Percentiles rank a stretch among this genome's conserved stretches.
Conservation (phyloP, 2,113 vertebrate genomes). For the Potamarius usumacintae region DNA sequence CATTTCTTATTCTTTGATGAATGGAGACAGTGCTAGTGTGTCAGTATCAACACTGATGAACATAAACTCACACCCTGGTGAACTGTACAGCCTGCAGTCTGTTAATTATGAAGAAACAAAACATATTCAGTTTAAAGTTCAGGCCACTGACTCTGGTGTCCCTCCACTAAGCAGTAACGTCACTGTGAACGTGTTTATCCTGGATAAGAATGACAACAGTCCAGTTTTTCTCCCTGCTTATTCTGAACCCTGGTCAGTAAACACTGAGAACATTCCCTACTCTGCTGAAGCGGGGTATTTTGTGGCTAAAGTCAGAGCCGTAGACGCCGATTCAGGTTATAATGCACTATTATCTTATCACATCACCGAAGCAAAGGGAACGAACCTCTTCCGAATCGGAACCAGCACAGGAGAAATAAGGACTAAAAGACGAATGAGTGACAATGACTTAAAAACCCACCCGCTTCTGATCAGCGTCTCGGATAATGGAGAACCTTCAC, state of each 20-base stretch:
- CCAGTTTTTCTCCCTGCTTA: constrained; percentile 11
- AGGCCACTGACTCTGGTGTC: constrained; percentile 61
- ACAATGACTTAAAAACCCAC: constrained; percentile 73
- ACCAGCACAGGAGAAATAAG: constrained; percentile 59
- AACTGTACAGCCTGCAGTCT: constrained; percentile 60
- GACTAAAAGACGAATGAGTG: constrained; percentile 66
- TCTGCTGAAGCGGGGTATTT: constrained; percentile 56
- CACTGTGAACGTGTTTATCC: constrained; percentile 13
- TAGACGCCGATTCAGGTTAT: constrained; percentile 60
- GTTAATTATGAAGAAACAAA: constrained; percentile 65
- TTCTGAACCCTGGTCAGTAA: constrained; percentile 62
- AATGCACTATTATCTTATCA: constrained; percentile 54
- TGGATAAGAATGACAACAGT: constrained; percentile 35
- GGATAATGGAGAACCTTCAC: constrained; percentile 73
- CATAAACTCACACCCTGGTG: constrained; percentile 65
- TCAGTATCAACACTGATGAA: constrained; percentile 69
- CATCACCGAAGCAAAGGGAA: constrained; percentile 52
- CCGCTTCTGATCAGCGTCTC: constrained; percentile 72
- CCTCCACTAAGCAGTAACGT: constrained; percentile 39
- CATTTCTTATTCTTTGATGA: constrained; percentile 72
- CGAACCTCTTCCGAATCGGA: constrained; percentile 56
- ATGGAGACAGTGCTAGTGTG: constrained; percentile 60
- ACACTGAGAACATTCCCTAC: constrained; percentile 50
- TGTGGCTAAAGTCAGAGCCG: constrained; percentile 63
- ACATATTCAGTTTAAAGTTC: constrained; percentile 64